phyloP scores from a whole-genome alignment of 1,140 invertebrate species.

The Rhagoletis pomonella region DNA sequence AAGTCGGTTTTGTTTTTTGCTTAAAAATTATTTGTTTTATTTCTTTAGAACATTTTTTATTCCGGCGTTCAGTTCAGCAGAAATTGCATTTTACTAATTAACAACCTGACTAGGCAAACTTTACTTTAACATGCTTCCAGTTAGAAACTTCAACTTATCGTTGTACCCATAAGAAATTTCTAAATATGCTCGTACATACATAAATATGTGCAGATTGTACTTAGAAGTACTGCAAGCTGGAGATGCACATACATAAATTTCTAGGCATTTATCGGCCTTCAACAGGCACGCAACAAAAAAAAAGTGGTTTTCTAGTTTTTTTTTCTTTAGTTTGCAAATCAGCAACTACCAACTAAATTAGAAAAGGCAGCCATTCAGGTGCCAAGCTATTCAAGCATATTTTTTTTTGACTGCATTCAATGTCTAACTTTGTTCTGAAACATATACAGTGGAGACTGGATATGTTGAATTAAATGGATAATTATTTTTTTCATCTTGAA shows the following conservation, averaged over 20 bases:
- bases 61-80: background rate
- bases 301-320: background rate
- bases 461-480: too few species aligned
- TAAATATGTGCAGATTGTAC: too few species aligned
- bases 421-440: too few species aligned
- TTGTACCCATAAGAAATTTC: too few species aligned
- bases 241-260: background rate
- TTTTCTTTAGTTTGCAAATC: background rate
- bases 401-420: too few species aligned
- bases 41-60: too few species aligned
- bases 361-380: background rate
- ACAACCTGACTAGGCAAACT: background rate
- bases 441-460: too few species aligned
- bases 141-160: background rate
- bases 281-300: background rate
- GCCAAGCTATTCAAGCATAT: background rate
- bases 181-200: too few species aligned
- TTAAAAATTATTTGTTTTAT: too few species aligned
- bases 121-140: conserved; percentile 15
- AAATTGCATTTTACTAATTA: conserved; percentile 21
- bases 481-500: too few species aligned
- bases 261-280: background rate
- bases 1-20: too few species aligned
- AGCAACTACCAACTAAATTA: background rate
- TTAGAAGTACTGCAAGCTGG: background rate